A percentile compares a stretch with the other conserved stretches of the same genome.
Evolutionary conservation across 2,888 invertebrate genomes (phyloP).

Genomic region (Drosophila antonietae): DNA sequence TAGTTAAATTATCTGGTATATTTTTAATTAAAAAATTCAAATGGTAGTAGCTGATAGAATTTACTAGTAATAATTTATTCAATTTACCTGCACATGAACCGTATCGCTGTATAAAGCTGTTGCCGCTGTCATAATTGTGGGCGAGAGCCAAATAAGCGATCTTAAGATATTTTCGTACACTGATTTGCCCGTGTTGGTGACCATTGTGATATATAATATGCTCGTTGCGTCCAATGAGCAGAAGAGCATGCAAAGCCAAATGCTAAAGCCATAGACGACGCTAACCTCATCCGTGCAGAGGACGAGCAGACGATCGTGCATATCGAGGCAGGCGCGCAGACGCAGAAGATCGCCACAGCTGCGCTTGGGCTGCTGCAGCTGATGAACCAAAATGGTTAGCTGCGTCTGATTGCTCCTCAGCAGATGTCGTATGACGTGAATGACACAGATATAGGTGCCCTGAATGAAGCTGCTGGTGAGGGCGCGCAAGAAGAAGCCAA

Average conservation of each 20-base stretch:
- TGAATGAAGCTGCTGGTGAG: constrained; percentile 55
- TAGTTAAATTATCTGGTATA: no score
- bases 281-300: constrained; percentile 69
- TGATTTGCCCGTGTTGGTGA: constrained; percentile 22
- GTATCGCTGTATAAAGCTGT: constrained; percentile 60
- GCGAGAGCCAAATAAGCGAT: constrained; percentile 60
- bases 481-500: constrained; percentile 58
- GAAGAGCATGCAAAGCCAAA: constrained; percentile 55
- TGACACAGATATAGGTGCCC: constrained; percentile 60
- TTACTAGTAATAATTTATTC: neutral
- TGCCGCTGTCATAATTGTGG: constrained; percentile 51
- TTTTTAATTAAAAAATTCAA: no score
- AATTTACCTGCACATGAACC: constrained; percentile 63
- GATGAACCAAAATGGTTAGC: constrained; percentile 32
- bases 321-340: constrained; percentile 57
- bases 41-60: neutral
- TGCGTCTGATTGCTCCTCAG: constrained; percentile 48
- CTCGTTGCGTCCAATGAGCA: constrained; percentile 61
- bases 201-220: constrained; percentile 51
- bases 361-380: constrained; percentile 35
- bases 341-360: constrained; percentile 27
- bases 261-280: constrained; percentile 68
- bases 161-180: constrained; percentile 1
- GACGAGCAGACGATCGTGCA: constrained; percentile 63
- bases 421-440: constrained; percentile 50